Conservation (phyloP, 1,140 invertebrate genomes). For the Drosophila kohkoa region DNA sequence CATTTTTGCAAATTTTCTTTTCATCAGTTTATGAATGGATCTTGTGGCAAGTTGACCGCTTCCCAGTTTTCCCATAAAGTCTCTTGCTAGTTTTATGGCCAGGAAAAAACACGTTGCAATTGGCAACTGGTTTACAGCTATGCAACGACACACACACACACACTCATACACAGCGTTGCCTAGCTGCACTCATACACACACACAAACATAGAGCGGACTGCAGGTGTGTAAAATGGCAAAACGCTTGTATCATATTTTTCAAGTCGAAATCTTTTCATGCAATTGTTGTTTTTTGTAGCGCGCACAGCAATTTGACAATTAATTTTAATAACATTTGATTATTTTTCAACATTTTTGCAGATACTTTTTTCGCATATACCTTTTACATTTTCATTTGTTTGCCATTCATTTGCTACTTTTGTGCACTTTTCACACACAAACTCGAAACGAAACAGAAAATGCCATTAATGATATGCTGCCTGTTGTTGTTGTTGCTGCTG, state of each 20-base stretch:
- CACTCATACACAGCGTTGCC: conserved; percentile 8
- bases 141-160: conserved; percentile 61
- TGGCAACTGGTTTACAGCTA: conserved; percentile 81
- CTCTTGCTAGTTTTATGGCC: conserved; percentile 43
- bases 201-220: conserved; percentile 50
- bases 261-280: conserved; percentile 47
- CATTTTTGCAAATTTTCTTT: not conserved
- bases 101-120: conserved; percentile 74
- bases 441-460: conserved; percentile 75
- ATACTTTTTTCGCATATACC: conserved; percentile 54
- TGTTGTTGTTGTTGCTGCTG: conserved; percentile 13
- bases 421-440: conserved; percentile 79
- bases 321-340: conserved; percentile 34
- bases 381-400: conserved; percentile 66
- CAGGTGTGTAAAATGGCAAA: conserved; percentile 76
- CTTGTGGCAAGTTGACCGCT: conserved; percentile 5
- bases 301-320: conserved; percentile 26
- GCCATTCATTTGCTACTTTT: conserved; percentile 49
- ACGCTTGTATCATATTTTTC: conserved; percentile 55
- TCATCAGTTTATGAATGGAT: conserved; percentile 15
- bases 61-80: conserved; percentile 30
- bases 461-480: conserved; percentile 66
- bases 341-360: conserved; percentile 22
- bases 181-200: conserved; percentile 34
- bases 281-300: conserved; percentile 27